Percentiles rank a stretch among this genome's conserved stretches.
Conservation (phyloP, 2,888 invertebrate genomes). For the Eupithecia dodoneata region DNA sequence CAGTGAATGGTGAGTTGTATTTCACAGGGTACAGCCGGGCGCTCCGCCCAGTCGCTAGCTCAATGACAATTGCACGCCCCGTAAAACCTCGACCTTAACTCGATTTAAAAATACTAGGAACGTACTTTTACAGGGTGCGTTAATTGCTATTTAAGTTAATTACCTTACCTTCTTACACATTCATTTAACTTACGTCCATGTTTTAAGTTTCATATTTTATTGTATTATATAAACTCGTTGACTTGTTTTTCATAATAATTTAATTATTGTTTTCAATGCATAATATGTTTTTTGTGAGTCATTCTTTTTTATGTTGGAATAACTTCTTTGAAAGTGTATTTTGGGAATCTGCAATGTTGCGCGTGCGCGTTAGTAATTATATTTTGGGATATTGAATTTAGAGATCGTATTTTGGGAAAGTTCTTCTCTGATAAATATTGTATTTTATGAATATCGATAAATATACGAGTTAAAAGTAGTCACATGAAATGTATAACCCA, state of each 20-base stretch:
- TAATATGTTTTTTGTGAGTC: conserved; percentile 75
- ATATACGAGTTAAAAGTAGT: conserved; percentile 48
- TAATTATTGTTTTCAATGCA: conserved; percentile 78
- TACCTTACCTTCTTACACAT: conserved; percentile 73
- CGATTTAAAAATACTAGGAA: conserved; percentile 51
- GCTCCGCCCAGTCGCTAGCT: conserved; percentile 68
- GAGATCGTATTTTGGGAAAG: conserved; percentile 42
- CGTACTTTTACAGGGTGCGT: conserved; percentile 79
- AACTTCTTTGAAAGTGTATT: conserved; percentile 58
- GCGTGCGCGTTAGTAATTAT: conserved; percentile 54
- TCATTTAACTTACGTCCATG: conserved; percentile 80
- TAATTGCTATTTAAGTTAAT: conserved; percentile 67
- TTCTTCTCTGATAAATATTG: conserved; percentile 36
- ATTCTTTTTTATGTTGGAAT: conserved; percentile 60
- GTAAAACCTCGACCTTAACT: conserved; percentile 62
- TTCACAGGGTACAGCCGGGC: conserved; percentile 60
- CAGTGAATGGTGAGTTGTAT: conserved; percentile 81
- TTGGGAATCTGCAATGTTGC: conserved; percentile 81
- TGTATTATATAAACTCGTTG: conserved; percentile 72
- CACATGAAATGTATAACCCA: conserved; percentile 47
- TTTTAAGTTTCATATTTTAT: conserved; percentile 82
- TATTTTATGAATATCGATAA: conserved; percentile 46
- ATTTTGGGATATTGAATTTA: conserved; percentile 32
- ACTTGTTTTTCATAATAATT: conserved; percentile 80
- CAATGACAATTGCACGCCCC: conserved; percentile 74